These are phyloP conservation scores for Wasmannia auropunctata DNA, from an alignment of 1,140 invertebrate species.

Conservation along the genomic window DNA sequence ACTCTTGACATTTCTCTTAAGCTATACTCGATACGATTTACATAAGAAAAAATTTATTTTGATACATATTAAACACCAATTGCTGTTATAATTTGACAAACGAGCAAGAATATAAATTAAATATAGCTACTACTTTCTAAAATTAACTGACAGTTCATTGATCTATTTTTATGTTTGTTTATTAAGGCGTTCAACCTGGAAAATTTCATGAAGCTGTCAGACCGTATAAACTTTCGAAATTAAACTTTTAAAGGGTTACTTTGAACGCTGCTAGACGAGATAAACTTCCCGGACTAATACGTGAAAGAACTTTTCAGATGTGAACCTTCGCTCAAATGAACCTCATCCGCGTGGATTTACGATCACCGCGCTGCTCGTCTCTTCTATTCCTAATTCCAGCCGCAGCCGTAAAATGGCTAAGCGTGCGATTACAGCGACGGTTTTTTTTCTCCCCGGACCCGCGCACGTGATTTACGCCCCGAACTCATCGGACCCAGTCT, in stretches of 20 bases:
- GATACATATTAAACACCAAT: no score
- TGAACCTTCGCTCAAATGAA: constrained; percentile 4
- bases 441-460: constrained; percentile 7
- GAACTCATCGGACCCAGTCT: constrained; percentile 17
- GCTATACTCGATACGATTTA: neutral
- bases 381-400: constrained; percentile 29
- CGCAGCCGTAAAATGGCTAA: constrained; percentile 43
- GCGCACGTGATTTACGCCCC: constrained; percentile 47
- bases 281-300: neutral
- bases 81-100: no score
- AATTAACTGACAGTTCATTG: no score
- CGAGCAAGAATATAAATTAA: no score
- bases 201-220: neutral
- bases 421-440: constrained; percentile 32
- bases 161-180: no score
- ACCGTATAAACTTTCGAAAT: neutral
- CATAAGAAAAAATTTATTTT: neutral
- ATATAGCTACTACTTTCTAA: no score
- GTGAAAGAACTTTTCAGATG: neutral
- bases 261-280: neutral
- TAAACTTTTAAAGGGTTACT: neutral
- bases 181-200: neutral
- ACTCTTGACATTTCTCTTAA: neutral
- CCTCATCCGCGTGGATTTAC: constrained; percentile 7
- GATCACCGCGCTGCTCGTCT: constrained; percentile 12